phyloP scores from a whole-genome alignment of 1,140 invertebrate species.

The Zaprionus lachaisei region DNA sequence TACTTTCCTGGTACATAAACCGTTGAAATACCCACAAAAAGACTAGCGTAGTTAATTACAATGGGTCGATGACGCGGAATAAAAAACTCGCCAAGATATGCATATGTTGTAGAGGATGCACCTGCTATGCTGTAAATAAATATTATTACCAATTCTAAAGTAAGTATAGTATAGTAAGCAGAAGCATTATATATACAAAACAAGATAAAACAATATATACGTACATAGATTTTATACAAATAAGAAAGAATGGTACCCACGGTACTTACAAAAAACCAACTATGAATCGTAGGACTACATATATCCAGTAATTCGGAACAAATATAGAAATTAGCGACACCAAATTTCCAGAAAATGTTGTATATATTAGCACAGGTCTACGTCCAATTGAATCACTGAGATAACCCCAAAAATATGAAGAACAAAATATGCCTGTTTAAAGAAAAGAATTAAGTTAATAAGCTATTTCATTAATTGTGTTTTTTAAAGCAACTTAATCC shows the following conservation, averaged over 20 bases:
- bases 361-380: conserved; percentile 85
- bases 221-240: no score
- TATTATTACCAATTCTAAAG: background rate
- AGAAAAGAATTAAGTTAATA: background rate
- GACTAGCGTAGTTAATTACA: conserved; percentile 80
- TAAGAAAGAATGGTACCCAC: background rate
- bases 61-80: conserved; percentile 62
- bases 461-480: background rate
- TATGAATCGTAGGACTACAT: conserved; percentile 85
- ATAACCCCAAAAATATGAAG: conserved; percentile 88
- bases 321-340: conserved; percentile 85
- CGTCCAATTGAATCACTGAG: conserved; percentile 89
- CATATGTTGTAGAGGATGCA: conserved; percentile 78
- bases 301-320: conserved; percentile 85
- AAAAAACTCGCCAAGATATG: conserved; percentile 83
- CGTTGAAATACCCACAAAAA: conserved; percentile 84
- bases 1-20: conserved; percentile 83
- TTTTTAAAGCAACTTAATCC: background rate
- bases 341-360: conserved; percentile 61
- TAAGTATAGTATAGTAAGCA: background rate
- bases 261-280: conserved; percentile 87
- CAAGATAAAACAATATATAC: no score
- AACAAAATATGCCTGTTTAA: conserved; percentile 86
- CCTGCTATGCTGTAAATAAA: conserved; percentile 73
- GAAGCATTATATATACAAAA: no score